Percentiles rank a stretch among this genome's conserved stretches.
phyloP scores from a whole-genome alignment of 2,113 vertebrate species.

The Dipodomys stephensi region DNA sequence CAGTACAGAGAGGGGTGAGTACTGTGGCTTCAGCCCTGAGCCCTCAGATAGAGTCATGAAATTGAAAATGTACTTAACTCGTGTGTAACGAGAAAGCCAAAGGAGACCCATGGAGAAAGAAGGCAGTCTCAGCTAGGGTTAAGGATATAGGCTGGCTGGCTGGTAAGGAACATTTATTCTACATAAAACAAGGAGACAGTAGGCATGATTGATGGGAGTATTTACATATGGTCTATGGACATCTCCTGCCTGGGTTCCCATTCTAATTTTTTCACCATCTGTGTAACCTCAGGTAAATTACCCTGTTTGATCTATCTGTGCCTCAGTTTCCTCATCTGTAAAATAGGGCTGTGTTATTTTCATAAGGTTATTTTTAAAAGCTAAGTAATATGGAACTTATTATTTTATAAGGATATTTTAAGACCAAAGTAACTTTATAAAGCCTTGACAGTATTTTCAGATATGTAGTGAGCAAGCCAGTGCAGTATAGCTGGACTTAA shows the following conservation, averaged over 20 bases:
- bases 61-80: no score
- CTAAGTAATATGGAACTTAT: background rate
- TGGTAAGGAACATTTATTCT: no score
- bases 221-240: accelerated
- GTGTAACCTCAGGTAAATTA: background rate
- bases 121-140: no score
- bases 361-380: no score
- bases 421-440: slow-evolving; percentile 30
- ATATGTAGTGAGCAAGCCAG: background rate
- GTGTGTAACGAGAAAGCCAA: no score
- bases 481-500: background rate
- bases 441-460: background rate
- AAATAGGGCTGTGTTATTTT: background rate
- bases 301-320: background rate
- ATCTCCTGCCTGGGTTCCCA: background rate
- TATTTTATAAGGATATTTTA: background rate
- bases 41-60: no score
- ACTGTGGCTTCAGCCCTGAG: no score
- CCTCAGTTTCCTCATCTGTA: background rate
- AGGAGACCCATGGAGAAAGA: no score
- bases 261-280: background rate
- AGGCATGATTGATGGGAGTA: background rate
- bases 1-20: no score
- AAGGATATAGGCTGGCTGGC: no score
- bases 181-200: no score